phyloP scores from a whole-genome alignment of 2,113 vertebrate genomes.

The Apodemus sylvaticus region DNA sequence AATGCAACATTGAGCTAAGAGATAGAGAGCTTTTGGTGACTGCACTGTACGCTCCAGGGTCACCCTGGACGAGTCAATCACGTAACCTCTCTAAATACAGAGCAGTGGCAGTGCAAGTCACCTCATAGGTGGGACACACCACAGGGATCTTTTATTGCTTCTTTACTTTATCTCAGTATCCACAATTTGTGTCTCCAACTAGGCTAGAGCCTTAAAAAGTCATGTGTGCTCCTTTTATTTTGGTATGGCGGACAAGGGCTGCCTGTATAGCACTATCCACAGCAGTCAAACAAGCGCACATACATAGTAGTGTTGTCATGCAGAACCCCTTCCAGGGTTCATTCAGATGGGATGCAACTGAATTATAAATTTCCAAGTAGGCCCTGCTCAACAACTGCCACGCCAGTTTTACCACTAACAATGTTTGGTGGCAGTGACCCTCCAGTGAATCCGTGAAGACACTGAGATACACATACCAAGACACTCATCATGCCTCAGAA shows the following conservation, averaged over 20 bases:
- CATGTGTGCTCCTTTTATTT: background rate
- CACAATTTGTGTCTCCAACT: slow-evolving; percentile 37
- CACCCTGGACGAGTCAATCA: slow-evolving; percentile 23
- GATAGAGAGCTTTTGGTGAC: background rate
- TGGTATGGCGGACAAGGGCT: background rate
- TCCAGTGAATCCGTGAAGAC: slow-evolving; percentile 5
- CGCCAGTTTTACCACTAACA: slow-evolving; percentile 1
- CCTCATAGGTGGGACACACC: background rate
- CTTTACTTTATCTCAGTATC: slow-evolving; percentile 14
- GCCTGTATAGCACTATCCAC: background rate
- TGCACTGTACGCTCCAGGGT: background rate
- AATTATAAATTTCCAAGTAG: slow-evolving; percentile 53
- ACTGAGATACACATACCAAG: background rate
- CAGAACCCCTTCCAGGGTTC: slow-evolving; percentile 14
- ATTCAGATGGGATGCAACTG: background rate
- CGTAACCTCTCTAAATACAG: background rate
- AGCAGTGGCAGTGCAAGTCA: background rate
- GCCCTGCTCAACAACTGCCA: slow-evolving; percentile 20
- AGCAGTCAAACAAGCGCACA: slow-evolving; percentile 27
- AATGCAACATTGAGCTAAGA: background rate
- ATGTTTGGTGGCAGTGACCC: slow-evolving; percentile 11
- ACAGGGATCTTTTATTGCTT: slow-evolving; percentile 26
- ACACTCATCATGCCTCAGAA: background rate
- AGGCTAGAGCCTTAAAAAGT: slow-evolving; percentile 35
- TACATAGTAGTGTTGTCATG: background rate